phyloP scores from a whole-genome alignment of 2,888 invertebrate species.

The Cataglyphis cursor region DNA sequence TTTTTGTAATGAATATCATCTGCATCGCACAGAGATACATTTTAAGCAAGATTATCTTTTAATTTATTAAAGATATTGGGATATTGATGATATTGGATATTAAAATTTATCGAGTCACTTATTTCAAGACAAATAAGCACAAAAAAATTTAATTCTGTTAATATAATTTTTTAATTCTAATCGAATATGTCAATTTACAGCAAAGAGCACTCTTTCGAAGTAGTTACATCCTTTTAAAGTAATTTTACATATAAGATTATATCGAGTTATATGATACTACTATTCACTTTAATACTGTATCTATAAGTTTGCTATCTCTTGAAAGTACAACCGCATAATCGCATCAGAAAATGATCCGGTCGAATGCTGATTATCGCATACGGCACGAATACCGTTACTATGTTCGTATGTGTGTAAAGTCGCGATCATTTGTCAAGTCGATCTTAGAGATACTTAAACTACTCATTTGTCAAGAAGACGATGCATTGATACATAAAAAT shows the following conservation, averaged over 20 bases:
- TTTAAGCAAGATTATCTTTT: slow-evolving; percentile 15
- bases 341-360: neutral
- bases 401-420: slow-evolving; percentile 31
- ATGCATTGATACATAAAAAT: neutral
- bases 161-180: slow-evolving; percentile 7
- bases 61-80: neutral
- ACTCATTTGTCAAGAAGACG: slow-evolving; percentile 21
- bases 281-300: neutral
- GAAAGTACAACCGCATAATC: neutral
- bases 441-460: slow-evolving; percentile 19
- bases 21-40: neutral
- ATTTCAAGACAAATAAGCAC: neutral
- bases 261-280: neutral
- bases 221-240: neutral
- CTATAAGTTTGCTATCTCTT: neutral
- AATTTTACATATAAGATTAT: neutral
- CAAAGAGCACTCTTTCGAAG: neutral
- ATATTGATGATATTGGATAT: neutral
- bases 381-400: slow-evolving; percentile 31
- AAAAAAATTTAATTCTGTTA: neutral
- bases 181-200: neutral
- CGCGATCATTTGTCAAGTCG: slow-evolving; percentile 31
- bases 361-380: slow-evolving; percentile 23
- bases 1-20: neutral
- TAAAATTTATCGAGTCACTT: neutral